These are phyloP conservation scores for Zenarchopterus dispar DNA, from an alignment of 2,797 vertebrate species.

Conservation along the genomic window DNA sequence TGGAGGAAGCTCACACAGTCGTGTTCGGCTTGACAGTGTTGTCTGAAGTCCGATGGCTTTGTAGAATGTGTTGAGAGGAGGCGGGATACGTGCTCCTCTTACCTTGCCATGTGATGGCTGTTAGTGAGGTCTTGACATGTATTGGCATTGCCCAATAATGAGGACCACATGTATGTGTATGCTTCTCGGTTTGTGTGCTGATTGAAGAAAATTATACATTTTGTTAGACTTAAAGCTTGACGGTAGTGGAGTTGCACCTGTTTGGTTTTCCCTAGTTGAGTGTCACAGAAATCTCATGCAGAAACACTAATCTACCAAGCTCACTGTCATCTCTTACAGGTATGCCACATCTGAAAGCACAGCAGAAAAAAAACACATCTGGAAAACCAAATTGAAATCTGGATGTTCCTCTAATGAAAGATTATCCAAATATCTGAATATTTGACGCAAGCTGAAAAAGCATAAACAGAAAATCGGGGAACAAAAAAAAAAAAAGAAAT, in stretches of 20 bases:
- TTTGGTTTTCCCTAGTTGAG: neutral
- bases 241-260: constrained; percentile 1
- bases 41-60: constrained; percentile 75
- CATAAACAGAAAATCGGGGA: no score
- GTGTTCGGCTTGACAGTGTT: constrained; percentile 63
- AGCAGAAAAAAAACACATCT: no score
- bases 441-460: no score
- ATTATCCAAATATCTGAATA: no score
- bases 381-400: no score
- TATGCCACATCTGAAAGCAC: neutral
- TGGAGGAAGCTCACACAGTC: constrained; percentile 66
- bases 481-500: no score
- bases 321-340: neutral
- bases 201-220: constrained; percentile 38
- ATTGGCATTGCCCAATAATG: constrained; percentile 66
- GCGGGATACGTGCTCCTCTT: constrained; percentile 61
- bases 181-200: constrained; percentile 9
- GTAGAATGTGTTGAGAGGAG: constrained; percentile 64
- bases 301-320: neutral
- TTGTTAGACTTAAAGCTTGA: constrained; percentile 20
- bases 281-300: neutral
- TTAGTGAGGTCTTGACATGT: constrained; percentile 71
- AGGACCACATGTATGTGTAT: constrained; percentile 41
- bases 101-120: constrained; percentile 71
- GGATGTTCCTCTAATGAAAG: no score